Base-by-base conservation (phyloP, 2,888 invertebrate species). In the Drosophila fungiperda region DNA sequence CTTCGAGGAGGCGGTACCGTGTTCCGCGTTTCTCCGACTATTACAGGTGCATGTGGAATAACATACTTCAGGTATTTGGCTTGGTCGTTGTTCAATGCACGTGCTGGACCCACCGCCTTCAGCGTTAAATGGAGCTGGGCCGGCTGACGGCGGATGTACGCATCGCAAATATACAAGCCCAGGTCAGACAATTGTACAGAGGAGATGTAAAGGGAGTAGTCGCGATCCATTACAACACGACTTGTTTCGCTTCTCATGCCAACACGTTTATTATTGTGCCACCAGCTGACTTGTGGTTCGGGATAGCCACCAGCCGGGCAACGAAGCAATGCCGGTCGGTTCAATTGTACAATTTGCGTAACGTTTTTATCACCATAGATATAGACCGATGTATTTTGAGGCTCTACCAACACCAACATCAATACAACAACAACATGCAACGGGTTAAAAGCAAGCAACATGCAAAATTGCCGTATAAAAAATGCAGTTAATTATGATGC, bases 121-220 rank as follows among this genome's bases (percentile, higher is more conserved):
- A 98, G 94, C 0, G 95, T 94, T 9, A 97, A 95, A 17, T 95
- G 95, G 95, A 97, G 96, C 54, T 96, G 96, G 0, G 96, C 96
- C 7, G 98, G 95, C 29, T 29, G 5, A 29, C 5, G 29, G 29
- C 97, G 97, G 91, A 98, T 98, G 93, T 96, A 98, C 6, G 97
- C 98, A 90, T 97, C 96, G 91, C 99, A 99, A 8, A 96, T 96
- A 93, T 99, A 99, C 58, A 96, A 94, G 6, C 98, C 98, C 61
- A 97, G 94, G 87, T 96, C 96, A 8, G 95, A 95, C 26, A 96
- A 88, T 40, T 95, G 94, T 17, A 98, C 95, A 1, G 95, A 94
- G 61, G 95, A 94, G 88, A 99, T 97, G 70, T 95, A 94, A 53
- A 99, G 94, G 2, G 96, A 95, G 92, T 95, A 96, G 85, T 96